Percentiles rank a stretch among this genome's conserved stretches.
Conservation (phyloP, 2,888 invertebrate species). For the Euzophera pinguis region DNA sequence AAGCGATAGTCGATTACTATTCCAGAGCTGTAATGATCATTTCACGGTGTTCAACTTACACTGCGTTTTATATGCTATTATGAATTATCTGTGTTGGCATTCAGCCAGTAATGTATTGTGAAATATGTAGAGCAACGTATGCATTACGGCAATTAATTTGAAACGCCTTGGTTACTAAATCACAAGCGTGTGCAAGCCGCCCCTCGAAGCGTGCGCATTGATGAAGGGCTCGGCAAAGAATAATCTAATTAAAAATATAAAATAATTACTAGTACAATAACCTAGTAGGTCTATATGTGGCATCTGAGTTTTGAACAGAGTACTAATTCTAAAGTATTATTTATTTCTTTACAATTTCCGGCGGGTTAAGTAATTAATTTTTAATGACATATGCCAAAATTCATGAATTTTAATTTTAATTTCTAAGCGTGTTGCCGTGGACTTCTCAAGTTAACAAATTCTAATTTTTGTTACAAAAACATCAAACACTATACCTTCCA, state of each 20-base stretch:
- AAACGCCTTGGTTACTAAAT: constrained; percentile 45
- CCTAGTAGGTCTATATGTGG: not conserved
- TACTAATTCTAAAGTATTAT: too few species aligned
- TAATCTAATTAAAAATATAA: not conserved
- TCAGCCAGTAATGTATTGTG: constrained; percentile 23
- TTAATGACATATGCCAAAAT: too few species aligned
- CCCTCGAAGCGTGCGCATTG: constrained; percentile 39
- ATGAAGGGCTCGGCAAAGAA: constrained; percentile 32
- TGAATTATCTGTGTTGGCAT: not conserved
- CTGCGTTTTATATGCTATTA: not conserved
- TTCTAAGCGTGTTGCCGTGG: too few species aligned
- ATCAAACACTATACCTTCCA: too few species aligned
- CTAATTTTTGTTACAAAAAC: too few species aligned
- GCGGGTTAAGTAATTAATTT: too few species aligned
- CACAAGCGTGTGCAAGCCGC: constrained; percentile 44
- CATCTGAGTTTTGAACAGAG: not conserved
- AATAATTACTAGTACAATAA: too few species aligned
- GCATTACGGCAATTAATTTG: constrained; percentile 31
- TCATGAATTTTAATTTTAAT: too few species aligned
- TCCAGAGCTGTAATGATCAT: not conserved
- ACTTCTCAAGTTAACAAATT: too few species aligned
- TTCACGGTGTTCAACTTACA: not conserved
- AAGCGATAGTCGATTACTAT: constrained; percentile 11
- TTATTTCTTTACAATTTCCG: too few species aligned
- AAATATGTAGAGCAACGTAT: constrained; percentile 17